Evolutionary conservation across 2,888 invertebrate species (phyloP).

Genomic region (Conomelus anceps): DNA sequence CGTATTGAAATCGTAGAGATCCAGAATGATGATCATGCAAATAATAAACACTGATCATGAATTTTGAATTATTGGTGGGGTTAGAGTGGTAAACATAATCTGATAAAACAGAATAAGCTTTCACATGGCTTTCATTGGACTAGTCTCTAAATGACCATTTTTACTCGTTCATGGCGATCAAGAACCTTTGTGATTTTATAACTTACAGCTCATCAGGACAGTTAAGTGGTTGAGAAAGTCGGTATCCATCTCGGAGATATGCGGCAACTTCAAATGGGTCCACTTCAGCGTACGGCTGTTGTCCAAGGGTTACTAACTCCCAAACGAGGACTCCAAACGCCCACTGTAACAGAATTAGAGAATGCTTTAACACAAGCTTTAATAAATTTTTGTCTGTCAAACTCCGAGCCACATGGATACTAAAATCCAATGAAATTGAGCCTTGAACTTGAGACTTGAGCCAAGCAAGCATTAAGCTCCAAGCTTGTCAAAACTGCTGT

Average conservation of each 20-base stretch:
- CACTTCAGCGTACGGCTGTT: conserved; percentile 83
- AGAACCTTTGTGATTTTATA: background rate
- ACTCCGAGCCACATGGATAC: too few species aligned
- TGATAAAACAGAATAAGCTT: too few species aligned
- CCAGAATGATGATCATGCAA: too few species aligned
- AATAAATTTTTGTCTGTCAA: background rate
- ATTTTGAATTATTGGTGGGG: too few species aligned
- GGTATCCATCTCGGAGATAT: conserved; percentile 79
- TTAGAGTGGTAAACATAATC: too few species aligned
- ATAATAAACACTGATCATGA: too few species aligned
- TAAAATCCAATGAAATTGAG: too few species aligned
- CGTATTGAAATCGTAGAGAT: too few species aligned
- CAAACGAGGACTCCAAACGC: conserved; percentile 90
- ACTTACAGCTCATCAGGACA: conserved; percentile 91
- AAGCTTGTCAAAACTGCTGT: too few species aligned
- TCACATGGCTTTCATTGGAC: background rate
- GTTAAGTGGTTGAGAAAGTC: conserved; percentile 84
- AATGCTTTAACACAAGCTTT: background rate
- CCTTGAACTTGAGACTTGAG: too few species aligned
- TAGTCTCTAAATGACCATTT: background rate
- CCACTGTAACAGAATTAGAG: conserved; percentile 55
- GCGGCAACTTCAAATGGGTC: conserved; percentile 88
- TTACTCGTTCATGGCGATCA: background rate
- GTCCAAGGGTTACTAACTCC: conserved; percentile 87
- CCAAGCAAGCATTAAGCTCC: too few species aligned